Percentiles rank a stretch among this genome's conserved stretches.
phyloP scores from a whole-genome alignment of 2,888 invertebrate genomes.

The Stenotaenia linearis region DNA sequence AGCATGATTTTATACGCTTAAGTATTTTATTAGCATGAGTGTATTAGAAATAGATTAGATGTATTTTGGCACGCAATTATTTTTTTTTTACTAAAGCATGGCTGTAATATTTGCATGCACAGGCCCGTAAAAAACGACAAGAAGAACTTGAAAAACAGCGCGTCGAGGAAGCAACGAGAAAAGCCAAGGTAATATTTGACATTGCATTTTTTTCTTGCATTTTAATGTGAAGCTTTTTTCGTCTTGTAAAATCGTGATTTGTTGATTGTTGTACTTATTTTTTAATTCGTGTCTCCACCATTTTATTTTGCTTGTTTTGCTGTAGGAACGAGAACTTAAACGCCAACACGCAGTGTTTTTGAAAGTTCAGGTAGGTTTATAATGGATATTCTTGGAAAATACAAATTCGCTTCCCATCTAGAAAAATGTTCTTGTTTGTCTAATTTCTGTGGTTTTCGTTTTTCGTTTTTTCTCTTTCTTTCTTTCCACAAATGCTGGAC shows the following conservation, averaged over 20 bases:
- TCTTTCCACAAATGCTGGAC: constrained; percentile 48
- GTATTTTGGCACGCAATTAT: not conserved
- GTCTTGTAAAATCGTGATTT: not conserved
- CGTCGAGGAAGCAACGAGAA: constrained; percentile 74
- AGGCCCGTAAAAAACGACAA: constrained; percentile 79
- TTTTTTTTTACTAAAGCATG: constrained; percentile 21
- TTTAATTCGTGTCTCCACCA: not conserved
- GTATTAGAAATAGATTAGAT: not conserved
- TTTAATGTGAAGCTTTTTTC: not conserved
- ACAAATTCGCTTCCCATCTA: too few species aligned
- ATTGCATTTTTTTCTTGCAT: constrained; percentile 15
- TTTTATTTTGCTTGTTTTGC: constrained; percentile 45
- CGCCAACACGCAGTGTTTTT: constrained; percentile 79
- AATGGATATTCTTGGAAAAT: constrained; percentile 31
- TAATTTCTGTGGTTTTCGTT: not conserved
- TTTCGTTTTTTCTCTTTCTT: not conserved
- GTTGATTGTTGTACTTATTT: not conserved
- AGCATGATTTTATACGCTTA: not conserved
- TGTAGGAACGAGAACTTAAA: constrained; percentile 82
- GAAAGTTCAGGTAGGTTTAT: constrained; percentile 74
- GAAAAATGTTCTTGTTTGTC: not conserved
- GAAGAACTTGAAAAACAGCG: constrained; percentile 78
- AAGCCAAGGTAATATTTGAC: constrained; percentile 65
- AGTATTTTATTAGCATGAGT: constrained; percentile 44
- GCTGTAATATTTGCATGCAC: constrained; percentile 27